phyloP scores from a whole-genome alignment of 23 tunicate genomes.

The Halocynthia roretzi region DNA sequence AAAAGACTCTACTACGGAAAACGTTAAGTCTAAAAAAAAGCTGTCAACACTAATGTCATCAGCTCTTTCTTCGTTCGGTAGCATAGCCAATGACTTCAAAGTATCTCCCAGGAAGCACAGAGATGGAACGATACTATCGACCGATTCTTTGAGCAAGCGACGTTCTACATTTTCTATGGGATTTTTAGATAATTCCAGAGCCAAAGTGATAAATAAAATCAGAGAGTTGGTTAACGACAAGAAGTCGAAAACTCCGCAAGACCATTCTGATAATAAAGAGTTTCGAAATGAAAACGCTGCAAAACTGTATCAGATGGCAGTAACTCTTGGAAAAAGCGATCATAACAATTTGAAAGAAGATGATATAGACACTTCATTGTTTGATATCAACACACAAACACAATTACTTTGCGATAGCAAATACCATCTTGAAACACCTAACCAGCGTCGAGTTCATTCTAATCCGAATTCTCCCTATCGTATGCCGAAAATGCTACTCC shows the following conservation, averaged over 20 bases:
- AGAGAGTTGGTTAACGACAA: too few relatives aligned
- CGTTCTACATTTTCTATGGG: too few relatives aligned
- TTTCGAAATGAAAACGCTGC: background rate
- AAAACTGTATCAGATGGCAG: slow-evolving; percentile 11
- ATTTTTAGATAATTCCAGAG: too few relatives aligned
- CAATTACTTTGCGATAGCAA: background rate
- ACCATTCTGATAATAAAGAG: background rate
- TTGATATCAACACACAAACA: background rate
- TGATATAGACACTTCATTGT: background rate
- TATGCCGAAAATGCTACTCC: background rate
- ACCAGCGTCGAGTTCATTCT: background rate
- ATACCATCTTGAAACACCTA: background rate
- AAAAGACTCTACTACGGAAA: background rate
- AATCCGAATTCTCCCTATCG: slow-evolving; percentile 7
- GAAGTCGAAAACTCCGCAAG: background rate
- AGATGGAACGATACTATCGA: background rate
- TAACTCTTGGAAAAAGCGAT: background rate
- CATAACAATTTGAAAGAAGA: background rate
- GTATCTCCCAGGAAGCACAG: background rate
- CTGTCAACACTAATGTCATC: background rate
- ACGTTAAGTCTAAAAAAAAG: background rate
- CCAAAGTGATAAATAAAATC: too few relatives aligned
- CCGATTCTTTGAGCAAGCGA: too few relatives aligned
- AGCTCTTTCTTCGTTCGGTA: background rate
- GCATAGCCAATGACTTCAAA: slow-evolving; percentile 5